Evolutionary conservation across 2,113 vertebrate species (phyloP).

Genomic region (Oreochromis spilurus): DNA sequence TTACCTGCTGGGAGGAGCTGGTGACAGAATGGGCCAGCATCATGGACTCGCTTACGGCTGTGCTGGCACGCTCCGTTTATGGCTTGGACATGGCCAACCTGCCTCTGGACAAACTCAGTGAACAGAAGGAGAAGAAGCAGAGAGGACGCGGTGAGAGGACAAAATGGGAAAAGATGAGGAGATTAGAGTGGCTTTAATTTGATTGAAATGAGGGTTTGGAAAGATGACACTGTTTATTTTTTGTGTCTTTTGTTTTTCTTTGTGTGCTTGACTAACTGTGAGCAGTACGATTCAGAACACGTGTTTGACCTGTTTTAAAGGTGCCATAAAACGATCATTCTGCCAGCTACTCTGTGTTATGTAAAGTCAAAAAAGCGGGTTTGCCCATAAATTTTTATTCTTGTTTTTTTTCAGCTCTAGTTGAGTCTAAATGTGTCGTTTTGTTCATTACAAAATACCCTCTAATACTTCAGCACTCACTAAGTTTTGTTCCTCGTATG

Average conservation of each 20-base stretch:
- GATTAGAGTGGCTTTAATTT: background rate
- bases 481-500: background rate
- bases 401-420: background rate
- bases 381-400: background rate
- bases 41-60: constrained; percentile 94
- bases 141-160: constrained; percentile 84
- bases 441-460: rapidly evolving
- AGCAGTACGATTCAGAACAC: background rate
- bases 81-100: constrained; percentile 91
- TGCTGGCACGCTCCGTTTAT: constrained; percentile 90
- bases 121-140: constrained; percentile 97
- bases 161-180: background rate
- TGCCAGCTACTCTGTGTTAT: background rate
- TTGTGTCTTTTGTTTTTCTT: background rate
- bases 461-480: background rate
- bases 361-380: background rate
- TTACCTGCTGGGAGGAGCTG: constrained; percentile 95
- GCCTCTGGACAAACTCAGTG: constrained; percentile 95
- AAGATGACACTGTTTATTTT: rapidly evolving
- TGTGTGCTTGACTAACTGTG: rapidly evolving
- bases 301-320: background rate
- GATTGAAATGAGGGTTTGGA: background rate
- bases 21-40: constrained; percentile 93
- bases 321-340: background rate
- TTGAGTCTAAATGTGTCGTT: rapidly evolving